Evolutionary conservation across 2,113 vertebrate species (phyloP), one percentile per base, ranked within the genome.

Genomic region (Corydoras sp.): DNA sequence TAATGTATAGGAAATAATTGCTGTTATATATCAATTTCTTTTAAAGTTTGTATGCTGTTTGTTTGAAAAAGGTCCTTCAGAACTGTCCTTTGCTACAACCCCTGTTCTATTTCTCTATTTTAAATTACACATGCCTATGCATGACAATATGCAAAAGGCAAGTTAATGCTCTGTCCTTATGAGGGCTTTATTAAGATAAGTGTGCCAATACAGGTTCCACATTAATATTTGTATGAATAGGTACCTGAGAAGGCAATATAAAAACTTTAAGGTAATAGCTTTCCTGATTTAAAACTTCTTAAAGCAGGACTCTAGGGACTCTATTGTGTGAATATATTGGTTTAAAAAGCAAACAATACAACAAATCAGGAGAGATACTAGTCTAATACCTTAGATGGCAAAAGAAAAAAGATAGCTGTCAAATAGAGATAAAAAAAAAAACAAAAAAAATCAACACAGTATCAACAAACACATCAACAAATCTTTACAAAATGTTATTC

Each of bases 131-230:
- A 30, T 51, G 32, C 32, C 50, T 24, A 67, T 60, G 18, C 18
- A 24, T 24, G 18, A 24, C 18, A 24, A 24, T 24, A 24, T 24
- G 67, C n/a, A 65, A 74, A 50, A 56, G 8, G 53, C 5, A 67
- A 55, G 43, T 60, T 53, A 66, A 74, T 66, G 65, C 32, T 32
- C 14, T 61, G 49, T 68, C 50, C 65, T 58, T 68, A 62, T 12
- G 12, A 74, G 62, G 58, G 64, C 11, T 74, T 68, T 60, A 55
- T 18, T 12, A 3, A 68, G 58, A 68, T 15, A 43, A 55, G 58
- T 62, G 48, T n/a, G 49, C 65, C 58, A 68, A 62, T 74, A 61
- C 18, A 13, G 29, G 11, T 35, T 73, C 48, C 32, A 48, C 53
- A 58, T 9, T 15, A 32, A 68, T n/a, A 31, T 54, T 11, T 59